Conservation (phyloP, 53 echinoderm and acorn worm species). For the Henricia sp. region DNA sequence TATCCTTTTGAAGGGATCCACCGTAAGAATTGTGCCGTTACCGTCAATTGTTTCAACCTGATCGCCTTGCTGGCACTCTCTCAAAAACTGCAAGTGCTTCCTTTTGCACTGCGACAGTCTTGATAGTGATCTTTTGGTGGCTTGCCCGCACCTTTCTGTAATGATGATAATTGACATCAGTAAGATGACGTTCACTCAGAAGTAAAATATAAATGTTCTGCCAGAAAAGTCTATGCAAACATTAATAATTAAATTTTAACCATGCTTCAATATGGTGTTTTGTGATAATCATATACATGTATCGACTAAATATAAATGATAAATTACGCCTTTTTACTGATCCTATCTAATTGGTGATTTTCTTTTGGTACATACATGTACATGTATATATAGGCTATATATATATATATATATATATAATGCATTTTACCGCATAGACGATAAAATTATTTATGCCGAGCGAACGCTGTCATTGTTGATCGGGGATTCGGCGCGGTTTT, state of each 20-base stretch:
- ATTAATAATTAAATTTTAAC: too few relatives aligned
- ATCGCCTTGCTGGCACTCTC: conserved; percentile 29
- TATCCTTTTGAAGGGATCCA: conserved; percentile 32
- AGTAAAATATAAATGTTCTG: background rate
- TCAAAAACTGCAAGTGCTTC: conserved; percentile 20
- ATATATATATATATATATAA: too few relatives aligned
- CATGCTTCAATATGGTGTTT: too few relatives aligned
- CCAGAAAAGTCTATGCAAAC: too few relatives aligned
- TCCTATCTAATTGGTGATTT: conserved; percentile 1
- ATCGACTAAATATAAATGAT: too few relatives aligned
- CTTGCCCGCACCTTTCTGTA: conserved; percentile 32
- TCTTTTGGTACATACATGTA: background rate
- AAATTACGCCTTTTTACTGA: background rate
- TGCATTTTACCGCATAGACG: too few relatives aligned
- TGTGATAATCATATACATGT: too few relatives aligned
- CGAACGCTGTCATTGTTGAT: too few relatives aligned
- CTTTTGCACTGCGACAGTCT: conserved; percentile 1
- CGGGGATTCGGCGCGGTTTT: too few relatives aligned
- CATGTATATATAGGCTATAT: too few relatives aligned
- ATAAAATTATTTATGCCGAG: too few relatives aligned
- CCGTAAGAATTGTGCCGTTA: background rate
- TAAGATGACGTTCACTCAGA: background rate
- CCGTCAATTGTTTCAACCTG: conserved; percentile 24
- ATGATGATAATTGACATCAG: conserved; percentile 9
- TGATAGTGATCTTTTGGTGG: conserved; percentile 23